These are phyloP conservation scores for Labia minor DNA, from an alignment of 2,888 invertebrate genomes.

Conservation along the genomic window DNA sequence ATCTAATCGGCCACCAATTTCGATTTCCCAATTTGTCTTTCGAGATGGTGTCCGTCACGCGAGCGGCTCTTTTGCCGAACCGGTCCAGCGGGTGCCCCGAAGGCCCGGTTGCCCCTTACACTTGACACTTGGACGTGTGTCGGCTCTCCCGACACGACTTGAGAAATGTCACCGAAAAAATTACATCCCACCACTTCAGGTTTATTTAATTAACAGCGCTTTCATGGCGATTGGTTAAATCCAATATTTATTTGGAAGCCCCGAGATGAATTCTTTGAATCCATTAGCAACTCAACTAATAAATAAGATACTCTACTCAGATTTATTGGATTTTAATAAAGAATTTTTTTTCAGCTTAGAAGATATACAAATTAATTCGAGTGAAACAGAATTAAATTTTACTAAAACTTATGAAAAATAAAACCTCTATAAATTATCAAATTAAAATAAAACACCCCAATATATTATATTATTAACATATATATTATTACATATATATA, in stretches of 20 bases:
- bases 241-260: not conserved
- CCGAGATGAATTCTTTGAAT: not conserved
- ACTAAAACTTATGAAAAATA: no score
- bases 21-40: conserved; percentile 2
- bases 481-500: no score
- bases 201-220: not conserved
- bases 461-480: no score
- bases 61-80: not conserved
- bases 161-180: not conserved
- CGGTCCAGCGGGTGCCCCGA: not conserved
- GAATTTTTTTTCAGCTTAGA: not conserved
- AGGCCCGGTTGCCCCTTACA: not conserved
- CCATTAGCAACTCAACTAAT: not conserved
- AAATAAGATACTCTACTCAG: not conserved
- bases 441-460: no score
- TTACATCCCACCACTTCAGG: no score
- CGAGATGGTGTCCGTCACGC: conserved; percentile 8
- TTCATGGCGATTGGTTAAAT: not conserved
- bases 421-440: no score
- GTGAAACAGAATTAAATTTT: no score
- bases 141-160: not conserved
- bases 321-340: not conserved
- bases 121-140: not conserved
- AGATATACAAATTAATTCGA: no score
- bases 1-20: not conserved